These are phyloP conservation scores for Ammodytes dubius DNA, from an alignment of 2,113 vertebrate genomes.

Conservation along the genomic window DNA sequence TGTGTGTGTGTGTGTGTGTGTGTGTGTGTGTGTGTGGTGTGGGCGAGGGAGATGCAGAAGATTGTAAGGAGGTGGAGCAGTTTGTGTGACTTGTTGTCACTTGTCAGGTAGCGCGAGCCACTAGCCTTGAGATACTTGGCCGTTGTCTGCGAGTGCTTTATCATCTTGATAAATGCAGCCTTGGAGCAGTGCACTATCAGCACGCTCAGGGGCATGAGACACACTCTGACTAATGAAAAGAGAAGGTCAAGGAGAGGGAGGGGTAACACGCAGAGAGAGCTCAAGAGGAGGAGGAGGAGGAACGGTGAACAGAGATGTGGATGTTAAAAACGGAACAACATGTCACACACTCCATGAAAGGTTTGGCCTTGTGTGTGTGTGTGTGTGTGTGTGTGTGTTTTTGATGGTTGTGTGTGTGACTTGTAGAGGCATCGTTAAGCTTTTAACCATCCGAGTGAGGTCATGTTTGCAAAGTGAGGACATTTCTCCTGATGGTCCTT, in stretches of 20 bases:
- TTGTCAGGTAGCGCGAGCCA: slow-evolving; percentile 76
- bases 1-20: no score
- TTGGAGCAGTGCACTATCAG: slow-evolving; percentile 82
- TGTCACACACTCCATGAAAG: slow-evolving; percentile 62
- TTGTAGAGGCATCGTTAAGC: no score
- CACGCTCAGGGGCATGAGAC: slow-evolving; percentile 80
- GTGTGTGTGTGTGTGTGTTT: slow-evolving; percentile 27
- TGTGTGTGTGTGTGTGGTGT: not conserved
- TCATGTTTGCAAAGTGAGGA: no score
- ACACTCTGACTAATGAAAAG: slow-evolving; percentile 85
- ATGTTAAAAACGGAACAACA: slow-evolving; percentile 63
- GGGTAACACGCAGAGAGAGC: slow-evolving; percentile 24
- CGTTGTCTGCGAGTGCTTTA: slow-evolving; percentile 82
- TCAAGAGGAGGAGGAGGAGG: slow-evolving; percentile 31
- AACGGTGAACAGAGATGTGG: slow-evolving; percentile 67
- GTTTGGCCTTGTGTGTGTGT: slow-evolving; percentile 16
- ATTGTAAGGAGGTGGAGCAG: slow-evolving; percentile 48
- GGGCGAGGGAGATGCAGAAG: slow-evolving; percentile 5
- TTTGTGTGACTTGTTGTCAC: slow-evolving; percentile 80
- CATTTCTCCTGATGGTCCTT: no score
- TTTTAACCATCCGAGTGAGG: no score
- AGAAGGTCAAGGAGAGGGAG: slow-evolving; percentile 82
- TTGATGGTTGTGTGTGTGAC: not conserved
- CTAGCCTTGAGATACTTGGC: slow-evolving; percentile 82
- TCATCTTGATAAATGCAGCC: slow-evolving; percentile 84